Evolutionary conservation across 1,140 invertebrate species (phyloP), one percentile per base, ranked within the genome.

Genomic region (Calliopsis andreniformis): DNA sequence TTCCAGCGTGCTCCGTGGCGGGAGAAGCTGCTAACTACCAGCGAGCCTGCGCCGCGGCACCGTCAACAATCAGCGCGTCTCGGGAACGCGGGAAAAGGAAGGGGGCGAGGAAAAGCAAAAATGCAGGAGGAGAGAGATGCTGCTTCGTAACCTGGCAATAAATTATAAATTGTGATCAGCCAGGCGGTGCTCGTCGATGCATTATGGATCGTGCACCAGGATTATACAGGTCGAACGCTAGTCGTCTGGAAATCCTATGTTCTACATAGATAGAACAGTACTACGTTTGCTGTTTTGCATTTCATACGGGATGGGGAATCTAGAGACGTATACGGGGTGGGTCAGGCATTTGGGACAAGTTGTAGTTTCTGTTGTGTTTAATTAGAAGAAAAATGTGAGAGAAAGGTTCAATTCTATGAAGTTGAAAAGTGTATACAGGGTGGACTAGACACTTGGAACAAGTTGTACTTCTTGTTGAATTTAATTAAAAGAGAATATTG

Each of bases 101-200:
- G 51, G 0, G 14, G 51, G 1, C 4, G 4, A 16, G 25, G 25
- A 2, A 12, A 8, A 55, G 42, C 28, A 49, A 58, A 61, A 61
- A 76, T 25, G 35, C 51, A 66, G 28, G 63, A n/a, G n/a, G n/a
- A n/a, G n/a, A n/a, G n/a, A 59, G 56, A 51, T 30, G 62, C 62
- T 70, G 53, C 67, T 73, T 75, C 66, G 84, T 78, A 85, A 83
- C 82, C 80, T 86, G 70, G 55, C 78, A 79, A 82, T 80, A 84
- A 86, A 86, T 86, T 86, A 78, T 84, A 84, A 84, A 84, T 86
- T 83, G 73, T 84, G 81, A 83, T 82, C 78, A 84, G 75, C 20
- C 75, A 64, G 76, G 70, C 72, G 66, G 76, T 69, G 79, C 53
- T 80, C 73, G 66, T 82, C 71, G 80, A 80, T 85, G 83, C 75